Evolutionary conservation across 1,140 invertebrate species (phyloP).

Genomic region (Cyclina sinensis): DNA sequence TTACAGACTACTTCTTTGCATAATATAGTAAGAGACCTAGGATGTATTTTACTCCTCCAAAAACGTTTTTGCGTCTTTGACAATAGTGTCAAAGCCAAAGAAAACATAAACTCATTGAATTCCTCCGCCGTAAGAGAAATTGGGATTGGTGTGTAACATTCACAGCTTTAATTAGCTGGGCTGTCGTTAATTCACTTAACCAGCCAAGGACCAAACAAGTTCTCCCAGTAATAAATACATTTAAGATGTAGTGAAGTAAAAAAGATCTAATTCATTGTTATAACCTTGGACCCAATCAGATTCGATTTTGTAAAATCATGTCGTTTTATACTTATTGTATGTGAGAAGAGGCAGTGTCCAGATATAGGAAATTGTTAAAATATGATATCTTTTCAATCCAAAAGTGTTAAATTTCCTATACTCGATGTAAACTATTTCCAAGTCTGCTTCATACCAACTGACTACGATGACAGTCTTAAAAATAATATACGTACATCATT

Average conservation of each 20-base stretch:
- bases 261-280: neutral
- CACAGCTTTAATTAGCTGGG: neutral
- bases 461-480: neutral
- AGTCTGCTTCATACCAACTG: neutral
- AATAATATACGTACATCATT: too few relatives aligned
- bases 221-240: neutral
- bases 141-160: too few relatives aligned
- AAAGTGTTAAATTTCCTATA: neutral
- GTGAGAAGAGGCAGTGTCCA: neutral
- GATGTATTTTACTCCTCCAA: too few relatives aligned
- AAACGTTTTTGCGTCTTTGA: too few relatives aligned
- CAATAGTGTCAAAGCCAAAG: neutral
- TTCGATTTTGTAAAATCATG: conserved; percentile 24
- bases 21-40: too few relatives aligned
- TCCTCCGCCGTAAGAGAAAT: too few relatives aligned
- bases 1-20: too few relatives aligned
- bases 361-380: neutral
- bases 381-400: neutral
- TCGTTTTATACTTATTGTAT: neutral
- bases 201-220: neutral
- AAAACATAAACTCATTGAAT: too few relatives aligned
- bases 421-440: neutral
- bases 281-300: neutral
- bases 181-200: conserved; percentile 8
- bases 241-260: neutral